phyloP scores from a whole-genome alignment of 2,797 vertebrate genomes.

The Uromys caudimaculatus region DNA sequence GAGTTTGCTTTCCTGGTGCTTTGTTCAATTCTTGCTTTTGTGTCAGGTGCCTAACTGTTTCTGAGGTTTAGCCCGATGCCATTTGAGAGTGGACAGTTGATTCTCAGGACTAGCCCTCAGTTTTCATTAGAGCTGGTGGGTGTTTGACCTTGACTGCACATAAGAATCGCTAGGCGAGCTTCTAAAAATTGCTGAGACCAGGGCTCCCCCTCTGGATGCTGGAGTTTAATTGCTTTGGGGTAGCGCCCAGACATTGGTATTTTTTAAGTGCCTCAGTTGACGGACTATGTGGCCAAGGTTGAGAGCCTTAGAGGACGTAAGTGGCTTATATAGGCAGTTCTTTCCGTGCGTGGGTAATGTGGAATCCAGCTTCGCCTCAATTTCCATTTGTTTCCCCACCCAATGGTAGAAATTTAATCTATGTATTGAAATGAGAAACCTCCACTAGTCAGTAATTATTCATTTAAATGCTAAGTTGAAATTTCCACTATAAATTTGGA shows the following conservation, averaged over 20 bases:
- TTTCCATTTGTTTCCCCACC: not conserved
- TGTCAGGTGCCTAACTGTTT: constrained; percentile 31
- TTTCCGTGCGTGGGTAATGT: fast-evolving
- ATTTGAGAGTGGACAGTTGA: not conserved
- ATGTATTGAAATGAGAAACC: not conserved
- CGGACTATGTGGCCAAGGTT: not conserved
- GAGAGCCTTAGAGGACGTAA: not conserved
- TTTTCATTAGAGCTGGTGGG: constrained; percentile 45
- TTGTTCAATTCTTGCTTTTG: constrained; percentile 44
- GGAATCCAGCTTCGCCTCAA: not conserved
- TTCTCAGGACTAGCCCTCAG: constrained; percentile 25
- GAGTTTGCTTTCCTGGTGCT: constrained; percentile 17
- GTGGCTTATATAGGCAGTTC: not conserved
- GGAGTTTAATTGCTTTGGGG: constrained; percentile 46
- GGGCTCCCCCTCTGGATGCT: not conserved
- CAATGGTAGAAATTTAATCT: constrained; percentile 25
- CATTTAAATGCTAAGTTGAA: constrained; percentile 45
- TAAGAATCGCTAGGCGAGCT: constrained; percentile 37
- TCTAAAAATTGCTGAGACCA: constrained; percentile 53
- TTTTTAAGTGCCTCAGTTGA: constrained; percentile 18
- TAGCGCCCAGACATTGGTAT: not conserved
- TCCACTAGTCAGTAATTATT: not conserved
- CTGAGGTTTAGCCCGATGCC: not conserved
- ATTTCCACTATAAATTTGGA: not conserved
- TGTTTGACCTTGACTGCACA: constrained; percentile 25